Conservation (phyloP, 2,797 vertebrate genomes). For the Brachyrhaphis roseni region DNA sequence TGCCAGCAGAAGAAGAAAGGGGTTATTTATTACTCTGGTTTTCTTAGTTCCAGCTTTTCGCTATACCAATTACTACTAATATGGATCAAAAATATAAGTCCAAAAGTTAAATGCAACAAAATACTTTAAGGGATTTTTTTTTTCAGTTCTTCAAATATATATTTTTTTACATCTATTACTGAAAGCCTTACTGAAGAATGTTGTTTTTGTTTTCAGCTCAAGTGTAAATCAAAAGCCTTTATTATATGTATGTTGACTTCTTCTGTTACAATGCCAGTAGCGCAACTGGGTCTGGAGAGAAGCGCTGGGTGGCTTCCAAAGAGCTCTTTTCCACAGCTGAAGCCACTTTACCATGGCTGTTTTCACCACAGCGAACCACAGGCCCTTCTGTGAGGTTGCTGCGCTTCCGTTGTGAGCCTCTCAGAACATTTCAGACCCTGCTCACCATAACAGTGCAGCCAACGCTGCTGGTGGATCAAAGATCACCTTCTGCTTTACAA, state of each 20-base stretch:
- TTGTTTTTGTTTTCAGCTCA: conserved; percentile 6
- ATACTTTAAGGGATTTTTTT: conserved; percentile 21
- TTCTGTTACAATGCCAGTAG: conserved; percentile 57
- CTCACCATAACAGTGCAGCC: conserved; percentile 70
- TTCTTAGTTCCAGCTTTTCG: conserved; percentile 48
- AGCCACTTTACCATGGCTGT: conserved; percentile 70
- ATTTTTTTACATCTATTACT: conserved; percentile 23
- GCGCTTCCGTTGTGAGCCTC: conserved; percentile 68
- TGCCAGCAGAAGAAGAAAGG: conserved; percentile 32
- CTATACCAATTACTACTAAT: conserved; percentile 48
- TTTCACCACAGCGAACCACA: conserved; percentile 66
- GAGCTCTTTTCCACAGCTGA: conserved; percentile 73
- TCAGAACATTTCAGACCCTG: conserved; percentile 51
- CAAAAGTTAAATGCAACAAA: conserved; percentile 37
- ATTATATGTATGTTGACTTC: conserved; percentile 58
- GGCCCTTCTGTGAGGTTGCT: conserved; percentile 68
- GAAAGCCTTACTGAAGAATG: conserved; percentile 34
- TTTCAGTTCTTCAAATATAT: conserved; percentile 22
- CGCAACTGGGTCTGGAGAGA: conserved; percentile 42
- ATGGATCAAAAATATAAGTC: conserved; percentile 37
- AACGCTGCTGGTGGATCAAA: conserved; percentile 73
- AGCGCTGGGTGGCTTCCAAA: conserved; percentile 67
- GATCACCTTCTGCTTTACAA: conserved; percentile 75
- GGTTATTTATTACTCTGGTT: conserved; percentile 58
- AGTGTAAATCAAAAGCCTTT: conserved; percentile 55